Conservation (phyloP, 2,113 vertebrate species). For the Machaerirhynchus nigripectus region DNA sequence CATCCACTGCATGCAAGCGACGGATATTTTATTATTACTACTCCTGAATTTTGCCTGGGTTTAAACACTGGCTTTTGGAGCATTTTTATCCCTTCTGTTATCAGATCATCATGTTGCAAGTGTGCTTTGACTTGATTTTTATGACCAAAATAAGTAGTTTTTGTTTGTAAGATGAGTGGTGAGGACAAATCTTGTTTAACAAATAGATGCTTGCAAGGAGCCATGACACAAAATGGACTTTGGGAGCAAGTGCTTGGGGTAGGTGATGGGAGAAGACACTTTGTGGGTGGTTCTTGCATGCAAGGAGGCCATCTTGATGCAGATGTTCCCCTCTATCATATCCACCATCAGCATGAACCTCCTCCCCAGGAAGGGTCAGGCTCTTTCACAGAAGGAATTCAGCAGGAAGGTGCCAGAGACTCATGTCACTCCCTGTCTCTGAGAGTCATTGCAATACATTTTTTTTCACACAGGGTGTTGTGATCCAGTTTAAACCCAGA, state of each 20-base stretch:
- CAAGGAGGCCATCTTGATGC: background rate
- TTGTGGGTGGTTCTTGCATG: background rate
- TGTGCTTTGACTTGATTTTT: background rate
- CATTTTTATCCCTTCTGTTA: background rate
- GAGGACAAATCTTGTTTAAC: background rate
- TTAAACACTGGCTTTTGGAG: background rate
- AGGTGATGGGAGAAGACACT: background rate
- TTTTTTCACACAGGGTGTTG: background rate
- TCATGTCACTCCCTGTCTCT: background rate
- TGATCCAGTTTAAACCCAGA: too few relatives aligned
- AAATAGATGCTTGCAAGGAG: background rate
- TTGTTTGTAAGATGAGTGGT: background rate
- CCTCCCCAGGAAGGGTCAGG: background rate
- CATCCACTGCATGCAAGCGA: background rate
- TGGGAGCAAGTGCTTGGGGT: background rate
- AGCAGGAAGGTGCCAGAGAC: conserved; percentile 7
- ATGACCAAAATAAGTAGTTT: background rate
- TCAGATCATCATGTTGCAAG: background rate
- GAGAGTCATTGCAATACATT: background rate
- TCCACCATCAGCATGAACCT: background rate
- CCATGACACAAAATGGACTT: fast-evolving
- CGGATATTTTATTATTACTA: background rate
- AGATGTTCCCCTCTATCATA: background rate
- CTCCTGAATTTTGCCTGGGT: background rate
- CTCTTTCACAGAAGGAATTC: background rate